Evolutionary conservation across 2,888 invertebrate genomes (phyloP).

Genomic region (Elmis aenea): DNA sequence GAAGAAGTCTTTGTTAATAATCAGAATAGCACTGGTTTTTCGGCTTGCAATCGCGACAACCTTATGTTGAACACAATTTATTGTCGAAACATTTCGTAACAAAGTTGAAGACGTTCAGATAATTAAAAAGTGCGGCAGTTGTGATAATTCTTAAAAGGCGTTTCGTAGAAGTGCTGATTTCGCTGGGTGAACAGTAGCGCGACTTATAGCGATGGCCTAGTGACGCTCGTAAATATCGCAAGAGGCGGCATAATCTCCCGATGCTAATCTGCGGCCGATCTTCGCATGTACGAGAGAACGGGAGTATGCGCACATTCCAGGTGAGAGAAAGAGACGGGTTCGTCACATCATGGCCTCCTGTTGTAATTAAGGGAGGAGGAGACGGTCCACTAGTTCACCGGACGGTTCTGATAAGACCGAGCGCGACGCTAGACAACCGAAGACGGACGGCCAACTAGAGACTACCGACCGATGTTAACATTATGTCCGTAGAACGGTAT

Average conservation of each 20-base stretch:
- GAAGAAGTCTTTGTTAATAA: too few species aligned
- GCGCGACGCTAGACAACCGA: constrained; percentile 19
- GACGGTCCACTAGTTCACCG: constrained; percentile 23
- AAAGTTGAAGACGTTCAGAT: constrained; percentile 7
- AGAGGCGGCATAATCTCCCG: constrained; percentile 33
- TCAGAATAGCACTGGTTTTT: background rate
- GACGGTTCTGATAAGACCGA: constrained; percentile 20
- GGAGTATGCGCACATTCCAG: constrained; percentile 12
- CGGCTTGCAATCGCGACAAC: background rate
- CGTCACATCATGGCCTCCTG: constrained; percentile 25
- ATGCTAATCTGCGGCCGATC: constrained; percentile 29
- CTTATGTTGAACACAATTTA: too few species aligned
- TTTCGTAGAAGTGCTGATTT: constrained; percentile 27
- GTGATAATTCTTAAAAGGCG: constrained; percentile 22
- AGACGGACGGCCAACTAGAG: constrained; percentile 12
- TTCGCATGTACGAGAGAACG: constrained; percentile 18
- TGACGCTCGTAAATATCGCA: constrained; percentile 32
- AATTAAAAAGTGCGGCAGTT: constrained; percentile 20
- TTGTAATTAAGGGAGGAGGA: constrained; percentile 26
- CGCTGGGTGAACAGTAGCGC: constrained; percentile 20
- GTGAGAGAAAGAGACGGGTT: constrained; percentile 22
- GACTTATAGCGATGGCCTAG: constrained; percentile 28
- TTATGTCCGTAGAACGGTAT: too few species aligned
- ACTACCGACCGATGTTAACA: too few species aligned
- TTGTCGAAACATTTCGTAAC: background rate